A percentile compares a stretch with the other conserved stretches of the same genome.
Conservation (phyloP, 1,140 invertebrate species). For the Probaryconus sp. region DNA sequence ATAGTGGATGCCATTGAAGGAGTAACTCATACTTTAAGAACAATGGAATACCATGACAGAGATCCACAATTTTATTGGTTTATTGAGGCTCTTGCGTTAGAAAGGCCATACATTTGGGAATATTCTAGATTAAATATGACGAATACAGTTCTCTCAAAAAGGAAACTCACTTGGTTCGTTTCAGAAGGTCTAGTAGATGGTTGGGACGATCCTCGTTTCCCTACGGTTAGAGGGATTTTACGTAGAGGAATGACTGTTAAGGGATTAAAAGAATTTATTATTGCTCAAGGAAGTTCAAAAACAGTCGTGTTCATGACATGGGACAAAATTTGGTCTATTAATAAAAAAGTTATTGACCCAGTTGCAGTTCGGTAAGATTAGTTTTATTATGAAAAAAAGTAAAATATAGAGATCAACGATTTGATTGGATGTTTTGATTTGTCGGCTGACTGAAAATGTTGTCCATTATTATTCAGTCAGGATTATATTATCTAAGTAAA, state of each 20-base stretch:
- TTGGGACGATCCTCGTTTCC: conserved; percentile 99
- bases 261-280: conserved; percentile 97
- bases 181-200: conserved; percentile 95
- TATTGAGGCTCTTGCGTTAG: conserved; percentile 89
- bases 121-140: conserved; percentile 97
- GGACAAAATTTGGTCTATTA: conserved; percentile 99
- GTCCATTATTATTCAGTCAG: too few species aligned
- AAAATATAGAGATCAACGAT: not conserved
- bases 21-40: conserved; percentile 97
- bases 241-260: conserved; percentile 98
- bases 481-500: too few species aligned
- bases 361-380: conserved; percentile 67
- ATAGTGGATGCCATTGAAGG: conserved; percentile 98
- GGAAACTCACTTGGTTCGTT: conserved; percentile 99
- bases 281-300: conserved; percentile 98
- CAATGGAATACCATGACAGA: conserved; percentile 98
- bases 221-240: conserved; percentile 97
- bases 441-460: too few species aligned
- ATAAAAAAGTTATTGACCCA: conserved; percentile 91
- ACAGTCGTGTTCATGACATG: conserved; percentile 99
- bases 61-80: conserved; percentile 99
- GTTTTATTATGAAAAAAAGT: conserved; percentile 2
- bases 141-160: conserved; percentile 97
- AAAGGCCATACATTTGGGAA: conserved; percentile 96
- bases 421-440: too few species aligned